A percentile compares a stretch with the other conserved stretches of the same genome.
phyloP scores from a whole-genome alignment of 2,113 vertebrate genomes.

The Corythaeola cristata region DNA sequence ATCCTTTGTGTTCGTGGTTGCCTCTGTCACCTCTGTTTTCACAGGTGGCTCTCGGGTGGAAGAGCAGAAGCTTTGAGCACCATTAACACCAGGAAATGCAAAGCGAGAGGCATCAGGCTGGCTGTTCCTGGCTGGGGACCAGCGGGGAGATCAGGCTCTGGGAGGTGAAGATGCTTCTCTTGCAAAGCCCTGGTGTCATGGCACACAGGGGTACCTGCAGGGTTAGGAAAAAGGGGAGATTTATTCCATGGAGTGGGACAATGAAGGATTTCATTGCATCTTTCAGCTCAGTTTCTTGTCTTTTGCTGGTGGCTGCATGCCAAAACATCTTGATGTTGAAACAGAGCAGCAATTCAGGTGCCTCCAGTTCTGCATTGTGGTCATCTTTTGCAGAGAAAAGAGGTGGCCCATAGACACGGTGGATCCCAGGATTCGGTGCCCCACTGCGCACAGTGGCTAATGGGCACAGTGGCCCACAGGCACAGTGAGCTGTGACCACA shows the following conservation, averaged over 20 bases:
- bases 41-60: neutral
- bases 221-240: neutral
- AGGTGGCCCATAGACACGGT: too few species aligned
- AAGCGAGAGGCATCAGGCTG: neutral
- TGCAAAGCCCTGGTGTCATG: neutral
- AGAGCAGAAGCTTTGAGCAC: neutral
- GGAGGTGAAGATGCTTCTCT: neutral
- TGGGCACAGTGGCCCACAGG: neutral
- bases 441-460: neutral
- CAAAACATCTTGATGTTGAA: neutral
- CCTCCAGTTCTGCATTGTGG: fast-evolving
- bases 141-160: neutral
- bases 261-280: neutral
- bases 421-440: neutral
- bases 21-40: neutral
- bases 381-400: neutral
- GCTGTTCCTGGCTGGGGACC: neutral
- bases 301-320: neutral
- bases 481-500: neutral
- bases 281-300: neutral
- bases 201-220: neutral
- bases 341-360: neutral
- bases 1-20: too few species aligned
- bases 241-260: neutral
- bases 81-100: neutral